phyloP scores from a whole-genome alignment of 1,140 invertebrate genomes.

The Drosophila parvula region DNA sequence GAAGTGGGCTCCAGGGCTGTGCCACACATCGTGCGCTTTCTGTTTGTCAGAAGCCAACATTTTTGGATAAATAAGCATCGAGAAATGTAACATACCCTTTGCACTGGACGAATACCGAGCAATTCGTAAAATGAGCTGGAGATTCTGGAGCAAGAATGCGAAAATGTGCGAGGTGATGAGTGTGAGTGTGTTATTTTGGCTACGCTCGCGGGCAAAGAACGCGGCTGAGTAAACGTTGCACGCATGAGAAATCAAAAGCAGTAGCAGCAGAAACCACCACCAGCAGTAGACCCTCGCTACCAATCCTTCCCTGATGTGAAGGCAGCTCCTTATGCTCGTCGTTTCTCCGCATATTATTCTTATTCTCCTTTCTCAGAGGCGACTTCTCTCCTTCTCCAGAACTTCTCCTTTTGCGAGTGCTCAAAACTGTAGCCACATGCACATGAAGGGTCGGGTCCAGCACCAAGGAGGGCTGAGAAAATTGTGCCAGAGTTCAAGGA shows the following conservation, averaged over 20 bases:
- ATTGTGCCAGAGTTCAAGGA: conserved; percentile 22
- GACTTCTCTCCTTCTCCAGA: conserved; percentile 6
- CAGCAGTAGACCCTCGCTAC: neutral
- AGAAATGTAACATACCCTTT: neutral
- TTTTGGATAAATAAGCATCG: conserved; percentile 1
- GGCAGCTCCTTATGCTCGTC: conserved; percentile 47
- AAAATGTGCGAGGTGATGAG: conserved; percentile 4
- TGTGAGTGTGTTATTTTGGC: conserved; percentile 52
- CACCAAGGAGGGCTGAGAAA: conserved; percentile 1
- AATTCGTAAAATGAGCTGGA: neutral
- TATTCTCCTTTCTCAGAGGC: conserved; percentile 10
- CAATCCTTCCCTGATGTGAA: conserved; percentile 16
- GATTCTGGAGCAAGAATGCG: conserved; percentile 3
- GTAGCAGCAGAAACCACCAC: conserved; percentile 24
- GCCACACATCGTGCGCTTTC: neutral
- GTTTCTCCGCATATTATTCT: conserved; percentile 26
- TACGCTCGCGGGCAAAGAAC: conserved; percentile 37
- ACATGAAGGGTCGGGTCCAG: conserved; percentile 1
- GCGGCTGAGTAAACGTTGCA: conserved; percentile 69
- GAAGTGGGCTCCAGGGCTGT: neutral
- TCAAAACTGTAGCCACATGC: conserved; percentile 42
- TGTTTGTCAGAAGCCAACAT: neutral
- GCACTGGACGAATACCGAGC: neutral
- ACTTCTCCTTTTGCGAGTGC: conserved; percentile 13
- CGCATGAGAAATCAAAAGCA: conserved; percentile 78